Evolutionary conservation across 1,140 invertebrate genomes (phyloP).

Genomic region (Drosophila parabipectinata): DNA sequence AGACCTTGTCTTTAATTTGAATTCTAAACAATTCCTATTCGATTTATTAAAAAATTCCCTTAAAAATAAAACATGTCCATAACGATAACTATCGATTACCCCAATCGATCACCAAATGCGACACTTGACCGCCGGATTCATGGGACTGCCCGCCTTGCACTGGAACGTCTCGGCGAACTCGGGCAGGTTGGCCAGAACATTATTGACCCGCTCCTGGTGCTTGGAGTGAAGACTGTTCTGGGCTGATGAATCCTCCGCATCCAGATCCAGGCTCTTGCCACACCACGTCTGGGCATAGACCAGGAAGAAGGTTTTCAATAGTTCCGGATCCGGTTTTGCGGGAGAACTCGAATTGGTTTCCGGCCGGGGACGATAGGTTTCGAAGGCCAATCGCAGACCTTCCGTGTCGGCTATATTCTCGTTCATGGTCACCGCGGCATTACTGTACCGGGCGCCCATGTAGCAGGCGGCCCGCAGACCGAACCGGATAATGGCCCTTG

Average conservation of each 20-base stretch:
- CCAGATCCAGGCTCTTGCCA: slow-evolving; percentile 21
- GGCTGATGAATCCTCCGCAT: not conserved
- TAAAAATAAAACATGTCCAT: not conserved
- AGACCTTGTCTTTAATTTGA: too few species aligned
- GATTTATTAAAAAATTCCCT: not conserved
- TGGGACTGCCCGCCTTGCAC: slow-evolving; percentile 51
- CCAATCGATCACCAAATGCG: slow-evolving; percentile 58
- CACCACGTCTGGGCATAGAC: slow-evolving; percentile 80
- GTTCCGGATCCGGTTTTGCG: not conserved
- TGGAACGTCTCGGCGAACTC: slow-evolving; percentile 66
- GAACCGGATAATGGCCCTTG: slow-evolving; percentile 66
- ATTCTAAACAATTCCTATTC: not conserved
- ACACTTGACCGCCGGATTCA: slow-evolving; percentile 72
- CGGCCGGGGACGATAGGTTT: slow-evolving; percentile 29
- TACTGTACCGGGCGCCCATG: slow-evolving; percentile 52
- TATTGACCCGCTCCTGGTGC: slow-evolving; percentile 70
- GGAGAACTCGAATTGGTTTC: not conserved
- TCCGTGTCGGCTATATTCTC: slow-evolving; percentile 81
- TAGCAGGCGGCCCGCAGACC: slow-evolving; percentile 61
- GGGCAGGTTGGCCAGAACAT: slow-evolving; percentile 70
- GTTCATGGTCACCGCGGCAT: slow-evolving; percentile 64
- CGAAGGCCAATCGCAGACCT: slow-evolving; percentile 68
- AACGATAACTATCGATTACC: not conserved
- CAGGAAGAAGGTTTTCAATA: slow-evolving; percentile 57
- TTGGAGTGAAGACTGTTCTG: slow-evolving; percentile 34